A percentile compares a stretch with the other conserved stretches of the same genome.
Evolutionary conservation across 23 tunicate genomes (phyloP).

Genomic region (Trididemnum clinides): DNA sequence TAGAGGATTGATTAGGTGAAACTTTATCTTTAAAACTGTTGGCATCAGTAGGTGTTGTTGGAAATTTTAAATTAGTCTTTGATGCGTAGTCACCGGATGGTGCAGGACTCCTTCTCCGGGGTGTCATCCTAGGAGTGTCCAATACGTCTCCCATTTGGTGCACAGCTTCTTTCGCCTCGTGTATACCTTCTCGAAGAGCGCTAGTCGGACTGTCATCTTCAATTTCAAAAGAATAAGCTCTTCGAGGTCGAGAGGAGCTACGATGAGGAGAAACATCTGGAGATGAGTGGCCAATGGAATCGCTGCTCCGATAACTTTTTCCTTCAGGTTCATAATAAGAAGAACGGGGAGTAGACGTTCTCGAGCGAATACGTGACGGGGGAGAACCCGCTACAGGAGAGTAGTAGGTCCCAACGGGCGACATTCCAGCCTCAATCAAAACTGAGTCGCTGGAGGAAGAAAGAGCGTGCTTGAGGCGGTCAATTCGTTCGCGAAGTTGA

Average conservation of each 20-base stretch:
- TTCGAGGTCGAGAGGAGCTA: neutral
- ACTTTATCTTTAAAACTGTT: neutral
- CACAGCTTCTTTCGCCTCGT: constrained; percentile 54
- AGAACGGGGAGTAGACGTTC: constrained; percentile 29
- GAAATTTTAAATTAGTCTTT: neutral
- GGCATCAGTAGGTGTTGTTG: neutral
- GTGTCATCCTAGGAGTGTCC: constrained; percentile 47
- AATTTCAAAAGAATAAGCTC: neutral
- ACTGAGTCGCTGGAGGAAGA: constrained; percentile 28
- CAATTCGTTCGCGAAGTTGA: constrained; percentile 43
- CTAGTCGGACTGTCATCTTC: constrained; percentile 30
- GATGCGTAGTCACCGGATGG: neutral
- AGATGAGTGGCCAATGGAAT: neutral
- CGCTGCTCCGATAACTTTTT: constrained; percentile 14
- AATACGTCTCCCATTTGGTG: constrained; percentile 65
- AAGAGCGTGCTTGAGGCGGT: constrained; percentile 53
- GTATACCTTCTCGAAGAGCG: constrained; percentile 55
- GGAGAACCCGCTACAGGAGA: constrained; percentile 31
- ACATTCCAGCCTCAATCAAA: constrained; percentile 10
- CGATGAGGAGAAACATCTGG: neutral
- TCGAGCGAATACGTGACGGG: constrained; percentile 28
- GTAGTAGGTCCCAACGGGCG: constrained; percentile 43
- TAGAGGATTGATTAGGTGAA: neutral
- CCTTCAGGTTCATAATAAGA: neutral
- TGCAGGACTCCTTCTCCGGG: constrained; percentile 9